These are phyloP conservation scores for Triplophysa yarkandensis DNA, from an alignment of 2,797 vertebrate genomes.

Conservation along the genomic window DNA sequence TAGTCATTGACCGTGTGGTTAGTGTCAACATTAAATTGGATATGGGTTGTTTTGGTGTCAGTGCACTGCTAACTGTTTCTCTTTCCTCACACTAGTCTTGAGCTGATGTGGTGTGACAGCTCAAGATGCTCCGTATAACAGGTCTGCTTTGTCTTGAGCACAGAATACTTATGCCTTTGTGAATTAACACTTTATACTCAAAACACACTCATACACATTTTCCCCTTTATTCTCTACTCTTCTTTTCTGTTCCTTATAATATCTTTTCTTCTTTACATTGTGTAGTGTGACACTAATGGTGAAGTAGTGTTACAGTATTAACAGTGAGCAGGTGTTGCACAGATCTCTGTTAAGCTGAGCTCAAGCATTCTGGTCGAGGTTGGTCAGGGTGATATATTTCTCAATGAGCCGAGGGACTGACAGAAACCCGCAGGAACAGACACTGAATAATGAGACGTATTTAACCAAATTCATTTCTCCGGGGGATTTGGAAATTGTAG, in stretches of 20 bases:
- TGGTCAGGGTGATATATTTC: constrained; percentile 19
- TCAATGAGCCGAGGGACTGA: constrained; percentile 30
- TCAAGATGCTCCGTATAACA: constrained; percentile 64
- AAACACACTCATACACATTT: constrained; percentile 12
- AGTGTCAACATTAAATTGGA: constrained; percentile 2
- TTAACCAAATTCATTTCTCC: constrained; percentile 23
- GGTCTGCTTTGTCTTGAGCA: constrained; percentile 63
- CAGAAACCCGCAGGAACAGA: constrained; percentile 27
- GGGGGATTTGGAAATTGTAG: constrained; percentile 7
- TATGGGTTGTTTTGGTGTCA: not conserved
- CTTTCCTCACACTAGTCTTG: constrained; percentile 54
- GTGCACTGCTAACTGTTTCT: not conserved
- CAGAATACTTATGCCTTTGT: constrained; percentile 55
- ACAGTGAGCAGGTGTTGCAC: constrained; percentile 69
- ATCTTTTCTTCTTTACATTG: not conserved
- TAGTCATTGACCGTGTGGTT: not conserved
- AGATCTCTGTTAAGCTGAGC: constrained; percentile 64
- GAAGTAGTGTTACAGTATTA: constrained; percentile 48
- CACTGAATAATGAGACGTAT: constrained; percentile 37
- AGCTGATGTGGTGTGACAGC: constrained; percentile 70
- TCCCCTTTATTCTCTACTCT: not conserved
- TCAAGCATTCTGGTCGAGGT: constrained; percentile 46
- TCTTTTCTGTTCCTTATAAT: constrained; percentile 3
- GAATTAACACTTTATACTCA: constrained; percentile 51
- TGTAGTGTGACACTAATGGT: constrained; percentile 31